phyloP scores from a whole-genome alignment of 2,888 invertebrate species.

The Odontocerum albicorne region DNA sequence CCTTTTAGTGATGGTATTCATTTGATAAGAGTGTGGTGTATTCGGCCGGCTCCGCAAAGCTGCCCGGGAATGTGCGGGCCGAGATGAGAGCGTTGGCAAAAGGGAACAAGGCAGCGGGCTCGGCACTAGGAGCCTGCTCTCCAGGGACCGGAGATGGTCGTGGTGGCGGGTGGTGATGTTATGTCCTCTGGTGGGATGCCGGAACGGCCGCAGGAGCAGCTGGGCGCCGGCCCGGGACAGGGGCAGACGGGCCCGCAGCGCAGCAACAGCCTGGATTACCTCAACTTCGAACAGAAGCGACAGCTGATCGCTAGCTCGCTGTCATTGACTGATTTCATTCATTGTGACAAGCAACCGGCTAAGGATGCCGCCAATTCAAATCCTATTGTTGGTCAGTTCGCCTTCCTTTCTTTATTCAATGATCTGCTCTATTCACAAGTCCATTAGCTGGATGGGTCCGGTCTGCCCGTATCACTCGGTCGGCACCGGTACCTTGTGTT shows the following conservation, averaged over 20 bases:
- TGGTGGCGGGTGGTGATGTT: slow-evolving; percentile 30
- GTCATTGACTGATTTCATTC: slow-evolving; percentile 82
- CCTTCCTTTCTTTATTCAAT: no score
- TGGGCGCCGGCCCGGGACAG: slow-evolving; percentile 49
- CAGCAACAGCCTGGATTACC: slow-evolving; percentile 84
- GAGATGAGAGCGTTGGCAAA: slow-evolving; percentile 5
- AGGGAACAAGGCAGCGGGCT: slow-evolving; percentile 2
- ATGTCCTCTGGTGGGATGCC: slow-evolving; percentile 35
- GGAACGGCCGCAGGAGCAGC: slow-evolving; percentile 29
- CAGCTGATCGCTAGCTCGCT: slow-evolving; percentile 87
- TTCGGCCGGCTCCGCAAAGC: no score
- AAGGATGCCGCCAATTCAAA: slow-evolving; percentile 47
- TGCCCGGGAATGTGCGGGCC: slow-evolving; percentile 8
- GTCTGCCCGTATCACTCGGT: no score
- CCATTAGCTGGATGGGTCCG: no score
- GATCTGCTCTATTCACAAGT: no score
- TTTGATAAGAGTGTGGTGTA: no score
- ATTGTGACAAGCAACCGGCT: slow-evolving; percentile 65
- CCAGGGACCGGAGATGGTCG: slow-evolving; percentile 6
- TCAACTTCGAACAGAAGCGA: slow-evolving; percentile 90
- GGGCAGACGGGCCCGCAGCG: slow-evolving; percentile 60
- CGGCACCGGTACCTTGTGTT: no score
- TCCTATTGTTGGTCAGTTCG: slow-evolving; percentile 25
- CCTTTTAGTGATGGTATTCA: no score
- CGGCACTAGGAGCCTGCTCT: not conserved